These are phyloP conservation scores for Borostomias antarcticus DNA, from an alignment of 2,797 vertebrate species.

Conservation along the genomic window DNA sequence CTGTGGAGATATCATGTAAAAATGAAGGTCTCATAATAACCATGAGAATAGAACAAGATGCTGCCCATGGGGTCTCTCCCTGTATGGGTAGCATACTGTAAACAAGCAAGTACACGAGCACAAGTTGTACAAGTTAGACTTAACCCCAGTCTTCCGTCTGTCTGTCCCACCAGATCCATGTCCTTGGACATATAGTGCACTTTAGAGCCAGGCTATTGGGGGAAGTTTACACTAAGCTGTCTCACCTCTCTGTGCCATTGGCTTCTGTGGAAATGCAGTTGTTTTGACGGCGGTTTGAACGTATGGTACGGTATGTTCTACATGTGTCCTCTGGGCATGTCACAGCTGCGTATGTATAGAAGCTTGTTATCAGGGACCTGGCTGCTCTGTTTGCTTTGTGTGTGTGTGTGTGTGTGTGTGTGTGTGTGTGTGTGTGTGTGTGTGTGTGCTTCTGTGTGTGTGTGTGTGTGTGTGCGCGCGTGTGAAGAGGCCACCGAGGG, in stretches of 20 bases:
- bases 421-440: neutral
- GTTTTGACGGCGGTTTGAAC: constrained; percentile 30
- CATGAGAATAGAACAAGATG: neutral
- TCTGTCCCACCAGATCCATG: neutral
- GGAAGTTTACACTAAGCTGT: neutral
- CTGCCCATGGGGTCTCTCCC: neutral
- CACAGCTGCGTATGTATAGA: neutral
- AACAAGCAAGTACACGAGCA: too few relatives aligned
- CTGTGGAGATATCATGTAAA: neutral
- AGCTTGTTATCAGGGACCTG: constrained; percentile 9
- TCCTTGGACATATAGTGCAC: neutral
- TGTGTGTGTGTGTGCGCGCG: neutral
- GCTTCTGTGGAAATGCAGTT: constrained; percentile 20
- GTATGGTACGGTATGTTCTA: constrained; percentile 38
- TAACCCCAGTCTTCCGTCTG: neutral
- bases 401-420: neutral
- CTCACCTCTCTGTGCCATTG: neutral
- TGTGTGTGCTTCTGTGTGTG: neutral
- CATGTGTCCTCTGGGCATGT: constrained; percentile 1
- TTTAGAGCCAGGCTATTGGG: constrained; percentile 6
- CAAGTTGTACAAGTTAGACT: neutral
- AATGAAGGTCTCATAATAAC: neutral
- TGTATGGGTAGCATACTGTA: neutral
- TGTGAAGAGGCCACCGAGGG: neutral
- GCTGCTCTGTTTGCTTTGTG: neutral